Evolutionary conservation across 1,140 invertebrate species (phyloP), one percentile per base, ranked within the genome.

Genomic region (Tenebrio molitor): DNA sequence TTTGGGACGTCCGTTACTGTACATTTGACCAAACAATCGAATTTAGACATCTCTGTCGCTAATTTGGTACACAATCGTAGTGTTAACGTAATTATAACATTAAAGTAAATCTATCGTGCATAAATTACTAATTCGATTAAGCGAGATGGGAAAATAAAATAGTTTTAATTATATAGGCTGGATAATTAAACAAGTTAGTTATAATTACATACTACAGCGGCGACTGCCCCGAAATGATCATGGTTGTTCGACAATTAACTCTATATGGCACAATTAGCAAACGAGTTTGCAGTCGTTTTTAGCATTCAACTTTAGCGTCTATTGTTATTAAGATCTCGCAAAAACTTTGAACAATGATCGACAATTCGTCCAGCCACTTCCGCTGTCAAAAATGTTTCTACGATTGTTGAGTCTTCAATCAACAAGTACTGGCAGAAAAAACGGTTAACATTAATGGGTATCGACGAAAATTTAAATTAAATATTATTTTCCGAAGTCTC

Each of bases 61-160:
- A n/a, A n/a, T n/a, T n/a, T n/a, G n/a, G n/a, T n/a, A n/a, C n/a
- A n/a, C n/a, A n/a, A n/a, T n/a, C n/a, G 33, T 34, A 8, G 64
- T 25, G 39, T 65, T 42, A 39, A 39, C 21, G 42, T n/a, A 23
- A 66, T 44, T 44, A 66, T 42, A 42, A 23, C 15, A 29, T 66
- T 36, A 25, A 58, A 23, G 23, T 58, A 33, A 23, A 62, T 21
- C 53, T 62, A 66, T 34, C 36, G 25, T 29, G 36, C 23, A 44
- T 66, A 66, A 66, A 66, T 66, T 66, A 66, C 64, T 66, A 66
- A 66, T 66, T 66, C 64, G 64, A 66, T 66, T 66, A 66, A 66
- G 64, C 36, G 42, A 44, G 64, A 66, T 66, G 64, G 64, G 64
- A 66, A 44, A 66, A 66, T 66, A 66, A 66, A 66, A 66, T 66